Percentiles rank a stretch among this genome's conserved stretches.
phyloP scores from a whole-genome alignment of 2,113 vertebrate species.

The Cariama cristata region DNA sequence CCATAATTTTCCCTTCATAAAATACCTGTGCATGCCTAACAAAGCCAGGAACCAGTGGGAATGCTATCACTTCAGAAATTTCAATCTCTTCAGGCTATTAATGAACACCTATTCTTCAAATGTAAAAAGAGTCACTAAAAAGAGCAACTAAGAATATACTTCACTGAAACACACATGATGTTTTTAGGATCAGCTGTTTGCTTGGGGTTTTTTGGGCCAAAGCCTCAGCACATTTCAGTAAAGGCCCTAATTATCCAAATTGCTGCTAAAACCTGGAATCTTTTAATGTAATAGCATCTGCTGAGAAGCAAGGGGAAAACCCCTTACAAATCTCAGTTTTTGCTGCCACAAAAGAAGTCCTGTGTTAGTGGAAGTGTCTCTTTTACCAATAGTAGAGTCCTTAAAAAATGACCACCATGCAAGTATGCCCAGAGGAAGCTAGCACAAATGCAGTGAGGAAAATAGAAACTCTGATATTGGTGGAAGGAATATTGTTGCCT shows the following conservation, averaged over 20 bases:
- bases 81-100: background rate
- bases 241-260: background rate
- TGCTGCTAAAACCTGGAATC: background rate
- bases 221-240: background rate
- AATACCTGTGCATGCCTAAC: background rate
- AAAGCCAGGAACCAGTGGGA: background rate
- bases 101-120: background rate
- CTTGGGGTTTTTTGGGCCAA: background rate
- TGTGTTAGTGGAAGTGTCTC: background rate
- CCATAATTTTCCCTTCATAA: background rate
- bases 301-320: background rate
- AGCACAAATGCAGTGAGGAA: background rate
- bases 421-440: background rate
- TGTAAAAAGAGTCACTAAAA: background rate
- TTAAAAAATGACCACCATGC: background rate
- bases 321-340: background rate
- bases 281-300: background rate
- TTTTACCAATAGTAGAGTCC: background rate
- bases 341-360: background rate
- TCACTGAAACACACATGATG: background rate
- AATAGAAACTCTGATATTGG: background rate
- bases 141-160: background rate
- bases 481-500: background rate
- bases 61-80: background rate
- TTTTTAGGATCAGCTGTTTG: background rate